A percentile compares a stretch with the other conserved stretches of the same genome.
phyloP scores from a whole-genome alignment of 1,140 invertebrate species.

The Adoxophyes honmai region DNA sequence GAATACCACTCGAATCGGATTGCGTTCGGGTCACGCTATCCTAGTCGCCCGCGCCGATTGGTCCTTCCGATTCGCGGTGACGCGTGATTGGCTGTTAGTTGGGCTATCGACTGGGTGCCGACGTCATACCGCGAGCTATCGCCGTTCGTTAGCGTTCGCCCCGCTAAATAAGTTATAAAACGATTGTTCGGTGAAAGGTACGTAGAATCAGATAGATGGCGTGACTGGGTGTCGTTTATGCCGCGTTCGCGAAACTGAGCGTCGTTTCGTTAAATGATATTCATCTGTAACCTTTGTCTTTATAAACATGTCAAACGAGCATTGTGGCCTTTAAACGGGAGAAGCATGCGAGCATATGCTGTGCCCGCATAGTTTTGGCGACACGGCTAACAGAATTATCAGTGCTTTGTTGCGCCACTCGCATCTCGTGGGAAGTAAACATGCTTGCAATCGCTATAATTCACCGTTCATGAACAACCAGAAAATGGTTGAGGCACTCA shows the following conservation, averaged over 20 bases:
- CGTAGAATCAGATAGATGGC: conserved; percentile 73
- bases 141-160: conserved; percentile 63
- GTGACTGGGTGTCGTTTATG: conserved; percentile 74
- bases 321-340: conserved; percentile 49
- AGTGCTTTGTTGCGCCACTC: conserved; percentile 11
- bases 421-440: conserved; percentile 11
- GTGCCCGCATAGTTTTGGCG: conserved; percentile 59
- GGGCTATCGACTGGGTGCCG: too few species aligned
- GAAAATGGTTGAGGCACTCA: too few species aligned
- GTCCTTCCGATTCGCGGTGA: neutral
- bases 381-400: conserved; percentile 9
- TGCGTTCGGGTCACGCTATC: conserved; percentile 75
- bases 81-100: conserved; percentile 60
- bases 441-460: conserved; percentile 8
- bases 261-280: conserved; percentile 74
- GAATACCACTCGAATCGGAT: conserved; percentile 70
- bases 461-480: too few species aligned
- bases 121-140: conserved; percentile 70
- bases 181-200: conserved; percentile 66
- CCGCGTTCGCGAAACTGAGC: conserved; percentile 57
- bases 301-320: conserved; percentile 69
- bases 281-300: conserved; percentile 68
- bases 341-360: conserved; percentile 53
- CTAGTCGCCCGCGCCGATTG: conserved; percentile 51
- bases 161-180: conserved; percentile 75